Evolutionary conservation across 2,113 vertebrate species (phyloP).

Genomic region (Megaceryle torquata): DNA sequence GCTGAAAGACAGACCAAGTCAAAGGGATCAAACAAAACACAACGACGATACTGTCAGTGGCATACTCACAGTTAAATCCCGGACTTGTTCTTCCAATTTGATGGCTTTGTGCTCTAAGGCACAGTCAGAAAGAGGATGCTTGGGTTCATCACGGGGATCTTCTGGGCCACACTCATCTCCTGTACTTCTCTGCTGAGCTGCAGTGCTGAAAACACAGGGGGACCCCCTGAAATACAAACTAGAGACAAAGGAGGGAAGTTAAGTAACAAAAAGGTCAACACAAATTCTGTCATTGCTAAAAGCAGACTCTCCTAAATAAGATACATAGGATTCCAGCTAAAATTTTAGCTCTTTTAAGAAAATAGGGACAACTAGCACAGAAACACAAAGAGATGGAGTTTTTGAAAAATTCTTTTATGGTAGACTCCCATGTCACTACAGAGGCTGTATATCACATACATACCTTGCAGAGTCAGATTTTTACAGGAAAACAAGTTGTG

Average conservation of each 20-base stretch:
- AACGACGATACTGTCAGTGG: background rate
- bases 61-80: conserved; percentile 80
- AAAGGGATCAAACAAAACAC: background rate
- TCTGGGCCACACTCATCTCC: conserved; percentile 78
- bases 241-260: background rate
- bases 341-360: background rate
- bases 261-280: background rate
- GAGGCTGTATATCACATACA: background rate
- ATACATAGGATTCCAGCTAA: background rate
- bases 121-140: conserved; percentile 67
- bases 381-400: background rate
- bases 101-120: conserved; percentile 75
- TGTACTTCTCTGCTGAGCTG: conserved; percentile 79
- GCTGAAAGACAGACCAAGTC: background rate
- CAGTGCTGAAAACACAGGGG: conserved; percentile 73
- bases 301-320: background rate
- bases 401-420: background rate
- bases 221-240: conserved; percentile 61
- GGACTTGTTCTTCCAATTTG: conserved; percentile 83
- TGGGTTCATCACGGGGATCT: conserved; percentile 65
- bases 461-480: background rate
- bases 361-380: background rate
- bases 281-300: background rate
- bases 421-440: background rate
- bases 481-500: background rate